Percentiles rank a stretch among this genome's conserved stretches.
phyloP scores from a whole-genome alignment of 1,140 invertebrate genomes.

The Drosophila malerkotliana region DNA sequence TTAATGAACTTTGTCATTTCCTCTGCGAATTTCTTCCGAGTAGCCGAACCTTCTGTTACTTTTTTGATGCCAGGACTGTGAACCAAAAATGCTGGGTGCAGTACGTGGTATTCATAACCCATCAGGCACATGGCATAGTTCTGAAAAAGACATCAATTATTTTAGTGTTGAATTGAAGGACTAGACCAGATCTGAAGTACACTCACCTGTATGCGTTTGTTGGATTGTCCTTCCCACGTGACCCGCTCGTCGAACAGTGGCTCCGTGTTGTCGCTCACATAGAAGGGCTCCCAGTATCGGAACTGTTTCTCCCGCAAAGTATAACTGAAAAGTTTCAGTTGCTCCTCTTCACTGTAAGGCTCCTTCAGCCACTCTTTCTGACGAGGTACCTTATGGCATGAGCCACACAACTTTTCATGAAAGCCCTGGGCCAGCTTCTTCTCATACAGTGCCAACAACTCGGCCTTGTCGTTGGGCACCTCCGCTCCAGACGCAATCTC shows the following conservation, averaged over 20 bases:
- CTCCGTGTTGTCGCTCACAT: conserved; percentile 93
- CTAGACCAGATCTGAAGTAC: too few species aligned
- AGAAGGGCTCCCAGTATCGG: conserved; percentile 94
- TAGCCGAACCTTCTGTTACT: neutral
- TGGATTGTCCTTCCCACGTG: conserved; percentile 94
- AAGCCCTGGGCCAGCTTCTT: conserved; percentile 92
- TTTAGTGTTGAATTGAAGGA: too few species aligned
- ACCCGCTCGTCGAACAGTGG: conserved; percentile 94
- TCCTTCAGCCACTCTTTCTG: conserved; percentile 90
- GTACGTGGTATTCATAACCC: conserved; percentile 80
- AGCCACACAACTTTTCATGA: conserved; percentile 92
- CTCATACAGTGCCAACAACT: conserved; percentile 89
- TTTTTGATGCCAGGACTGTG: conserved; percentile 82
- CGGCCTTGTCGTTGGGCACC: conserved; percentile 89
- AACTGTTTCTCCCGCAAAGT: conserved; percentile 90
- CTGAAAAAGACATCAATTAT: conserved; percentile 27
- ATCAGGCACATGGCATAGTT: conserved; percentile 83
- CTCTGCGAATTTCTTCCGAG: conserved; percentile 44
- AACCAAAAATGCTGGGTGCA: conserved; percentile 81
- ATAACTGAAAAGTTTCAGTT: conserved; percentile 90
- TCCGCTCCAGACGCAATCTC: conserved; percentile 46
- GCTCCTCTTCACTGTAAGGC: conserved; percentile 84
- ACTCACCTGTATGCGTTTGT: conserved; percentile 95
- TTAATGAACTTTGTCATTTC: conserved; percentile 71
- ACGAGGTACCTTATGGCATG: conserved; percentile 94